Base-by-base conservation (phyloP, 1,140 invertebrate genomes). In the Drosophila lini region DNA sequence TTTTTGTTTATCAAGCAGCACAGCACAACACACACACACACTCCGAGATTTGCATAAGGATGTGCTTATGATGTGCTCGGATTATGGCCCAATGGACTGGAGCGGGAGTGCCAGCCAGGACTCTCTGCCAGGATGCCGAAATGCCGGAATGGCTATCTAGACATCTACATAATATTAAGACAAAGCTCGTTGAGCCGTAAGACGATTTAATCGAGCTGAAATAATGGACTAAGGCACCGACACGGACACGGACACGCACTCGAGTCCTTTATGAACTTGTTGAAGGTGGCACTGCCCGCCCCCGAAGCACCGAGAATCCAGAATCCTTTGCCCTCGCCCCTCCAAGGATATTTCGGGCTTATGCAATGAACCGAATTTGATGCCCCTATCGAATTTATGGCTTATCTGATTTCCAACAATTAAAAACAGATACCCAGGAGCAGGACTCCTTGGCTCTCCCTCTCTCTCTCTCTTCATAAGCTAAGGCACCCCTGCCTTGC, bases 121-220 rank as follows among this genome's bases (percentile, higher is more conserved):
- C 52, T 55, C 52, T 38, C 34, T 25, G 52, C n/a, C 48, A 32
- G 48, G 28, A 48, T 48, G 45, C 48, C 48, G 28, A 50, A 50
- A 50, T 50, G 36, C 44, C 48, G 63, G 63, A 42, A 53, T 47
- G 63, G 38, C 77, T 86, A 86, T 88, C 83, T 76, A 88, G 82
- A 86, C 82, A 86, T 88, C 82, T 86, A 88, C 83, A 86, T 86
- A 86, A 88, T 89, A 88, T 88, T 88, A 88, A 88, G 84, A 88
- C 84, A 88, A 84, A 78, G 84, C 84, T 84, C 84, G 84, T 88
- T 88, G 68, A 88, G 84, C 84, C 84, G 84, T 88, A 88, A 88
- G 84, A 88, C 84, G 84, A 88, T 89, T 88, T 88, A 88, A 88
- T 88, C 84, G 84, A 89, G 84, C 80, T 84, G 80, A 88, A 84